These are phyloP conservation scores for Rhodophaea formosa DNA, from an alignment of 2,888 invertebrate species.

Conservation along the genomic window DNA sequence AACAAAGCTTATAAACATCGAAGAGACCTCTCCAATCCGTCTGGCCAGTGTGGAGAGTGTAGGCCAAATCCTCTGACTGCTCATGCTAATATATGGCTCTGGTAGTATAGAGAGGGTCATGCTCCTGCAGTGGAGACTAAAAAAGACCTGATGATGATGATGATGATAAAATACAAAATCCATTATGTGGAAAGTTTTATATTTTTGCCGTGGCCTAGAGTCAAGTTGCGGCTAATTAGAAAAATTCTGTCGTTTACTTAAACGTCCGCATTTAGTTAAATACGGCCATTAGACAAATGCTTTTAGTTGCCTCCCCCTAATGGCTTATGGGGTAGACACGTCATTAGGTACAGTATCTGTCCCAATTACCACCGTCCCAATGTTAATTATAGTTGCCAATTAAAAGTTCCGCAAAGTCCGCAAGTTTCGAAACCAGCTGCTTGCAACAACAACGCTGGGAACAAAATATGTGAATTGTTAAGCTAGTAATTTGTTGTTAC, in stretches of 20 bases:
- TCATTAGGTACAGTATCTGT: slow-evolving; percentile 29
- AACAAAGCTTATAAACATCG: too few species aligned
- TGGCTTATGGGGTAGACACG: slow-evolving; percentile 27
- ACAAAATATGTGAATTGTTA: slow-evolving; percentile 2
- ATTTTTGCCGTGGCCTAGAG: background rate
- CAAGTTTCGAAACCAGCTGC: background rate
- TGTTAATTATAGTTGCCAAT: slow-evolving; percentile 19
- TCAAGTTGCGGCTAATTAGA: slow-evolving; percentile 19
- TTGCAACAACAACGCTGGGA: background rate
- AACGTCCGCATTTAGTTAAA: slow-evolving; percentile 30
- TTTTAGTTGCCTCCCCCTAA: slow-evolving; percentile 29
- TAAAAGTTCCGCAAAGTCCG: slow-evolving; percentile 13
- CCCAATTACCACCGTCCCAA: slow-evolving; percentile 26
- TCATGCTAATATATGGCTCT: too few species aligned
- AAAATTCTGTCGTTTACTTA: slow-evolving; percentile 24
- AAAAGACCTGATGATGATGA: too few species aligned
- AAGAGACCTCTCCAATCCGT: too few species aligned
- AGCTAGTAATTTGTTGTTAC: background rate
- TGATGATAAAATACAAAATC: too few species aligned
- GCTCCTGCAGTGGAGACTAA: too few species aligned
- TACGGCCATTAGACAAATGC: slow-evolving; percentile 30
- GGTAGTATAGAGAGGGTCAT: too few species aligned
- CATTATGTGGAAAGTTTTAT: too few species aligned
- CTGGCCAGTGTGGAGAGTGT: too few species aligned
- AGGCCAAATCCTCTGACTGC: too few species aligned